Percentiles rank a stretch among this genome's conserved stretches.
phyloP scores from a whole-genome alignment of 2,113 vertebrate genomes.

The Actenoides hombroni region DNA sequence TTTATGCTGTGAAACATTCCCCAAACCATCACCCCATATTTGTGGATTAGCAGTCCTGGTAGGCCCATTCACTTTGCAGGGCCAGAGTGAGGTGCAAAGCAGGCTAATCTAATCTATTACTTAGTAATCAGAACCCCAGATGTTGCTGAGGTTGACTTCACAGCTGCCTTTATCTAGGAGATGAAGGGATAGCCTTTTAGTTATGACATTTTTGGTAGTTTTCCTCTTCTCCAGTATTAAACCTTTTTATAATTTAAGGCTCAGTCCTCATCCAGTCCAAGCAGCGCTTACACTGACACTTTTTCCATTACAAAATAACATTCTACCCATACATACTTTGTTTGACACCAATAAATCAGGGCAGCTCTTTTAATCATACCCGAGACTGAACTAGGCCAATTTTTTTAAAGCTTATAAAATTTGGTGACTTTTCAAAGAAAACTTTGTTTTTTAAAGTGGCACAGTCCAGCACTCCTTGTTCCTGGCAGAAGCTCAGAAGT shows the following conservation, averaged over 20 bases:
- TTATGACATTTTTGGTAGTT: background rate
- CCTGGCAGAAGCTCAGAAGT: constrained; percentile 40
- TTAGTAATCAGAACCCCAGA: background rate
- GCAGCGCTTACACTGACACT: background rate
- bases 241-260: background rate
- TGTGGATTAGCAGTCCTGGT: background rate
- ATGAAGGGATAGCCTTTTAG: background rate
- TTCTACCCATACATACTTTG: constrained; percentile 24
- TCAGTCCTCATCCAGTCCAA: background rate
- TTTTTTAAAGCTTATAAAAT: constrained; percentile 30
- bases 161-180: background rate
- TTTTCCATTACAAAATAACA: constrained; percentile 34
- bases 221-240: background rate
- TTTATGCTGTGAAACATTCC: background rate
- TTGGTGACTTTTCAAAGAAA: constrained; percentile 50
- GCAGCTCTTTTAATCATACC: background rate
- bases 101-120: background rate
- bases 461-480: constrained; percentile 40
- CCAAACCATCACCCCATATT: background rate
- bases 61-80: background rate
- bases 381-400: background rate
- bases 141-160: background rate
- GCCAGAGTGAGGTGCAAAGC: background rate
- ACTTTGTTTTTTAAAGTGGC: background rate
- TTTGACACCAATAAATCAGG: constrained; percentile 45